phyloP scores from a whole-genome alignment of 2,113 vertebrate species.

The Rhinichthys klamathensis region DNA sequence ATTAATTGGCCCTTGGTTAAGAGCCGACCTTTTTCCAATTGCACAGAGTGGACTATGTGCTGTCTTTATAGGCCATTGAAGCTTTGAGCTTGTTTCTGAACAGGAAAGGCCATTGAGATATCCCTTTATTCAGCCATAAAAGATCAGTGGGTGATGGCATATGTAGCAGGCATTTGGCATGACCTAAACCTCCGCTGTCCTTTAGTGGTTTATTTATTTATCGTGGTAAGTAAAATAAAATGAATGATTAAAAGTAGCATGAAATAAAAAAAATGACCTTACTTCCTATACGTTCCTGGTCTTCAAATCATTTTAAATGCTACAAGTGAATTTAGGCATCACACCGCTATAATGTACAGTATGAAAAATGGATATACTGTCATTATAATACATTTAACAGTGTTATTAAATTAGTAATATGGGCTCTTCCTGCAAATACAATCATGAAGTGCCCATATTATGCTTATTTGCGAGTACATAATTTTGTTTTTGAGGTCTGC shows the following conservation, averaged over 20 bases:
- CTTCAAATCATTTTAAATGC: neutral
- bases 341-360: neutral
- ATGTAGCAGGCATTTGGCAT: slow-evolving; percentile 9
- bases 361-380: neutral
- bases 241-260: neutral
- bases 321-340: neutral
- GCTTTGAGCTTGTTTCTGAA: slow-evolving; percentile 21
- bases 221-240: neutral
- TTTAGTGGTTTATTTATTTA: neutral
- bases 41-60: neutral
- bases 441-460: no score
- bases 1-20: slow-evolving; percentile 3
- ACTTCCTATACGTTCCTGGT: neutral
- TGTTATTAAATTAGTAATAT: neutral
- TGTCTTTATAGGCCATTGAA: slow-evolving; percentile 7
- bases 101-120: neutral
- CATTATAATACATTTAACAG: neutral
- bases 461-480: no score
- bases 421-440: no score
- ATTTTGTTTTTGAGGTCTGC: no score
- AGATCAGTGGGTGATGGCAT: slow-evolving; percentile 13
- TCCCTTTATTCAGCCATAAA: neutral
- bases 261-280: neutral
- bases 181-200: neutral
- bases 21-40: neutral